Percentiles rank a stretch among this genome's conserved stretches.
These are phyloP conservation scores for Rhagonycha lutea DNA, from an alignment of 2,888 invertebrate species.

Conservation along the genomic window DNA sequence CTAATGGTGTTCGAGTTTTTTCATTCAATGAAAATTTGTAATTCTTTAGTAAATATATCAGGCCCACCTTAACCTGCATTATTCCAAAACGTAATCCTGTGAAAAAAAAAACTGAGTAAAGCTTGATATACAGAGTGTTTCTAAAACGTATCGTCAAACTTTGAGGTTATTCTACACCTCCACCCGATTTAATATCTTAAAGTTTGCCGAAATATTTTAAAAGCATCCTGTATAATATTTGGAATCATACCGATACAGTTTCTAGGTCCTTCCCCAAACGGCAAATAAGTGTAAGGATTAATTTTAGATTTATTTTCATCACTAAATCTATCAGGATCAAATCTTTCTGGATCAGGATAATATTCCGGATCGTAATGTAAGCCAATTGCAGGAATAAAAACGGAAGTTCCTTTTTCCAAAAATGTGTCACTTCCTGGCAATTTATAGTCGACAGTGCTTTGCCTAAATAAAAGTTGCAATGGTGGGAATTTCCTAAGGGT, in stretches of 20 bases:
- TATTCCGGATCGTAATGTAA: background rate
- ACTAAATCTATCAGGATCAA: background rate
- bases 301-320: background rate
- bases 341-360: background rate
- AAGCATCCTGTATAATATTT: background rate
- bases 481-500: background rate
- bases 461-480: background rate
- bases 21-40: background rate
- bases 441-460: background rate
- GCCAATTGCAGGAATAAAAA: background rate
- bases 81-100: background rate
- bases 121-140: background rate
- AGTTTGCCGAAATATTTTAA: no score
- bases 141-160: no score
- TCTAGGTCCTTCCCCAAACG: background rate
- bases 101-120: background rate
- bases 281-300: background rate
- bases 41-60: background rate
- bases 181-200: no score
- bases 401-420: background rate
- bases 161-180: no score
- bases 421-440: background rate
- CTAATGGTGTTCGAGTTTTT: background rate
- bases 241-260: background rate
- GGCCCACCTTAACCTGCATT: background rate